Evolutionary conservation across 2,113 vertebrate genomes (phyloP).

Genomic region (Odocoileus hemionus): DNA sequence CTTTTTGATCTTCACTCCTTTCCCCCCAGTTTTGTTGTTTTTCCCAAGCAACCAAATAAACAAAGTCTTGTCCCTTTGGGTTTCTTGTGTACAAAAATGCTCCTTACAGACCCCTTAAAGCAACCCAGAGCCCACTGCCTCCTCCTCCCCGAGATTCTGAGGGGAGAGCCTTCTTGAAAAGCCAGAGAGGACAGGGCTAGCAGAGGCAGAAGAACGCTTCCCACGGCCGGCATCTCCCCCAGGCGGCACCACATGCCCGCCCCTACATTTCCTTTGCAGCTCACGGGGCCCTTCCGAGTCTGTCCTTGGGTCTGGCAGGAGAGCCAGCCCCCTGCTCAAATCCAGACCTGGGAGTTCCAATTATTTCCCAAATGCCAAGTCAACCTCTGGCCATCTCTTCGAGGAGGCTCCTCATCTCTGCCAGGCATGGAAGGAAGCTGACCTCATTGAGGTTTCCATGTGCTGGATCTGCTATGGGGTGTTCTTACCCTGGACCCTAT

Average conservation of each 20-base stretch:
- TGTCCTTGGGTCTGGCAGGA: not conserved
- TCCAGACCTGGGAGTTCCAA: not conserved
- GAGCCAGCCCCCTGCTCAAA: not conserved
- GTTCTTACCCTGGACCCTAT: fast-evolving
- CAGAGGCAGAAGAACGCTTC: not conserved
- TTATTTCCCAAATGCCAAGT: not conserved
- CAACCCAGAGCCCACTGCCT: not conserved
- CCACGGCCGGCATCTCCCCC: not conserved
- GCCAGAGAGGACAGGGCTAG: not conserved
- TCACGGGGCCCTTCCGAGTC: fast-evolving
- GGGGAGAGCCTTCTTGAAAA: not conserved
- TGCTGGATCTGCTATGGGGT: fast-evolving
- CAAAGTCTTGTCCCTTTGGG: not conserved
- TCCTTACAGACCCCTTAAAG: not conserved
- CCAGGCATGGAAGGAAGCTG: not conserved
- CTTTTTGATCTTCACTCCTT: not conserved
- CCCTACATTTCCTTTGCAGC: not conserved
- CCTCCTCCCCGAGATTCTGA: not conserved
- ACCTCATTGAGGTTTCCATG: not conserved
- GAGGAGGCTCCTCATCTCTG: not conserved
- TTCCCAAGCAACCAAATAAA: not conserved
- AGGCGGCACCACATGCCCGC: not conserved
- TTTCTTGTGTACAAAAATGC: not conserved
- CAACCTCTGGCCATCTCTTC: not conserved
- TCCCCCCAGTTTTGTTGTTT: not conserved